Evolutionary conservation across 2,888 invertebrate species (phyloP).

Genomic region (Scelioninae gen. 1): DNA sequence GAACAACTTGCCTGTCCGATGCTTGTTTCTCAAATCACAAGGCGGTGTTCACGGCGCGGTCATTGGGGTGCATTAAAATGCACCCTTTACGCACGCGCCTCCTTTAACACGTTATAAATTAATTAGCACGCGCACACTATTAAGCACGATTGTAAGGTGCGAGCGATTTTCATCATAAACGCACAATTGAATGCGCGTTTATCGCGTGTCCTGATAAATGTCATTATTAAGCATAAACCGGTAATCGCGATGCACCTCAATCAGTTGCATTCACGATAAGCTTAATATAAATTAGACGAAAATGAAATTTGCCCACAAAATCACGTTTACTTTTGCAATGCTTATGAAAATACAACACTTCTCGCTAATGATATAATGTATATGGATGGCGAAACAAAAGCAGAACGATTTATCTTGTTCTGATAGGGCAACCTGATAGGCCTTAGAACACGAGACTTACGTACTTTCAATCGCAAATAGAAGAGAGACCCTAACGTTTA

Average conservation of each 20-base stretch:
- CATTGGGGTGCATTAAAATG: slow-evolving; percentile 79
- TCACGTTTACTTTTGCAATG: slow-evolving; percentile 43
- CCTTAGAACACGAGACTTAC: slow-evolving; percentile 48
- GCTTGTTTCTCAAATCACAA: not conserved
- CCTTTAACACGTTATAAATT: slow-evolving; percentile 64
- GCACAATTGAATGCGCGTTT: slow-evolving; percentile 2
- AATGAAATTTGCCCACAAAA: too few relatives aligned
- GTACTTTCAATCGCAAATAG: slow-evolving; percentile 36
- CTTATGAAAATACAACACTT: not conserved
- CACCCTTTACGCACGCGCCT: slow-evolving; percentile 70
- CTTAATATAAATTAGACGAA: too few relatives aligned
- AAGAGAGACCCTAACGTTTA: slow-evolving; percentile 35
- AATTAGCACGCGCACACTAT: slow-evolving; percentile 56
- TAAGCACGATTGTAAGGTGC: slow-evolving; percentile 36
- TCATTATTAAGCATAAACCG: slow-evolving; percentile 24
- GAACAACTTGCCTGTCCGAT: slow-evolving; percentile 7
- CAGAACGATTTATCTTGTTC: slow-evolving; percentile 61
- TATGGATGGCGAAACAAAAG: slow-evolving; percentile 54
- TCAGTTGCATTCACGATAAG: slow-evolving; percentile 14
- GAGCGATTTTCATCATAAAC: slow-evolving; percentile 29
- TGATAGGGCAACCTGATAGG: slow-evolving; percentile 52
- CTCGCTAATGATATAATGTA: slow-evolving; percentile 10
- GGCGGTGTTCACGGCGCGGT: slow-evolving; percentile 18
- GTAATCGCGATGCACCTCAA: slow-evolving; percentile 12
- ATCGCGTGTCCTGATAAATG: slow-evolving; percentile 37